These are phyloP conservation scores for Pterostichus madidus DNA, from an alignment of 2,888 invertebrate species.

Conservation along the genomic window DNA sequence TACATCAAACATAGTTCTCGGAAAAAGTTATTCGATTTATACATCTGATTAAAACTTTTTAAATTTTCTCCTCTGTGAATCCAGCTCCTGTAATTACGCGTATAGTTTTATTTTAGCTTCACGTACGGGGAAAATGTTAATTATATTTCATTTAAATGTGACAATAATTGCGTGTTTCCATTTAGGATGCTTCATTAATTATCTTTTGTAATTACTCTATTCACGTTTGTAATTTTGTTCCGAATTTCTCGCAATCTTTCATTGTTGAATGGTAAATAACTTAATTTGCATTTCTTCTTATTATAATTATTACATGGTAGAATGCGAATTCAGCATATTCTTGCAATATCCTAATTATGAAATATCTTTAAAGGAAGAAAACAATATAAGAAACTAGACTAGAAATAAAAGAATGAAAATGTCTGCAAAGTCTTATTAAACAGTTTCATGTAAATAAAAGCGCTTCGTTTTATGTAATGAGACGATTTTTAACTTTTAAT, in stretches of 20 bases:
- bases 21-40: slow-evolving; percentile 51
- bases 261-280: too few relatives aligned
- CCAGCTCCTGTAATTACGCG: slow-evolving; percentile 12
- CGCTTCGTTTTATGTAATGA: slow-evolving; percentile 34
- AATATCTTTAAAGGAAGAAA: slow-evolving; percentile 1
- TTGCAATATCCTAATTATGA: too few relatives aligned
- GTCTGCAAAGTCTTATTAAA: slow-evolving; percentile 15
- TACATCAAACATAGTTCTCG: slow-evolving; percentile 1
- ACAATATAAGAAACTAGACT: background rate
- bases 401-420: slow-evolving; percentile 10
- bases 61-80: slow-evolving; percentile 31
- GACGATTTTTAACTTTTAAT: slow-evolving; percentile 59
- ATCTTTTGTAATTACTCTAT: too few relatives aligned
- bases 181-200: background rate
- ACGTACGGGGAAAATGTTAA: background rate
- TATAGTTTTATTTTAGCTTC: slow-evolving; percentile 24
- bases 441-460: slow-evolving; percentile 50
- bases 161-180: background rate
- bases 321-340: too few relatives aligned
- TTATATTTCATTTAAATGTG: slow-evolving; percentile 32
- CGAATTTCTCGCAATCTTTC: background rate
- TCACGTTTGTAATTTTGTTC: background rate
- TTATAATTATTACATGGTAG: too few relatives aligned
- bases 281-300: too few relatives aligned
- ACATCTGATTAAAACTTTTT: slow-evolving; percentile 50